Base-by-base conservation (phyloP, 2,113 vertebrate species). In the Phocoena phocoena region DNA sequence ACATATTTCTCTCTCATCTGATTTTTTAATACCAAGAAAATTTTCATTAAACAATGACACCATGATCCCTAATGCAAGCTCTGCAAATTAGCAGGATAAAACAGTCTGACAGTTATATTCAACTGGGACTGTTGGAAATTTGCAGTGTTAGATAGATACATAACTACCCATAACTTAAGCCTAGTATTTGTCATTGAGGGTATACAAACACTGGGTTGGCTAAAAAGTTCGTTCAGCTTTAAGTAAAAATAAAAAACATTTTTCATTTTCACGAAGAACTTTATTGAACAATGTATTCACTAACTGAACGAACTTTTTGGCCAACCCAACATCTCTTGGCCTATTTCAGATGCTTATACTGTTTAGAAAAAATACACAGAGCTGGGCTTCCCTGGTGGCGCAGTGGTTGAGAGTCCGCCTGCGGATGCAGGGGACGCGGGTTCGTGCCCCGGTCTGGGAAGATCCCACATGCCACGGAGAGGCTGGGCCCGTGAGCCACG, bases 1-100 rank as follows among this genome's bases (percentile, higher is more conserved):
- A 80, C 3, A 21, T 67, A 85, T 94, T 94, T 94, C 41, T 82
- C 55, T 62, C 21, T 71, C 41, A 94, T 44, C 63, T 18, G 20
- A 85, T 31, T 67, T 84, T 93, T 44, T 90, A 95, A 70, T n/a
- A 38, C 26, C 33, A 84, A 82, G 33, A 90, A 83, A 93, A 88
- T 41, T 31, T 71, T 92, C n/a, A 63, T 38, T 36, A 58, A 55
- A 65, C 8, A 94, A 67, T 67, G 88, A 77, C 60, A 85, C 17
- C 3, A 36, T 21, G 13, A 65, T 71, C 65, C 50, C 31, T 84
- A 62, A 77, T 31, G 67, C 41, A 70, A 94, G 2, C 13, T 96
- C 77, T 84, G 26, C 2, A 88, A 91, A 94, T 94, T 26, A 95
- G 41, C 18, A 55, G 50, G 53, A 80, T 50, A 92, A 62, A 93